Evolutionary conservation across 2,113 vertebrate genomes (phyloP), one percentile per base, ranked within the genome.

Genomic region (Bucco capensis): DNA sequence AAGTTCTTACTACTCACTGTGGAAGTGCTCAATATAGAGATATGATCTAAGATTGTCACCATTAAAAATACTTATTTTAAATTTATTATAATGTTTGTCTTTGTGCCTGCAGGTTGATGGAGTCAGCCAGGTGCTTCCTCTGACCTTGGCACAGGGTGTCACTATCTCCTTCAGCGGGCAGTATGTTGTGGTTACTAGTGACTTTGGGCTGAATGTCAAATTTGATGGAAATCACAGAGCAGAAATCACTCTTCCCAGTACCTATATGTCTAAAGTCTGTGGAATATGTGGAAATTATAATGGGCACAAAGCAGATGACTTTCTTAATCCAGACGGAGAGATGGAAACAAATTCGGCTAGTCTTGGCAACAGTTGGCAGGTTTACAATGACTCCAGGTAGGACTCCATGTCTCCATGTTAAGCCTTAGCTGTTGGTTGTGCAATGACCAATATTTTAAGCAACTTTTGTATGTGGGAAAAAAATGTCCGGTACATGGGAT

Each of bases 291-390:
- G 97, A 76, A 97, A 97, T 74, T 97, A 96, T 58, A 95, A 96
- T 0, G 96, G 93, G 10, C 19, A 76, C 30, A 62, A 90, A 88
- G 28, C 33, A 46, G 97, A 97, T 1, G 96, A 97, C 47, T 97
- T 97, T 70, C 89, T 97, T 58, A 97, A 97, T 64, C 97, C 96
- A 19, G 87, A 90, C 33, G 96, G 97, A 83, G 71, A 80, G 44
- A 91, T 92, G 87, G 97, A 97, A 80, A 19, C 90, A 42, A 79
- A 97, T 31, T 97, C 97, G 0, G 35, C 83, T 50, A 96, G 90
- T 70, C 79, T 97, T 70, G 97, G 97, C 50, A 97, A 96, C 94
- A 97, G 97, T 5, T 97, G 97, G 97, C 96, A 96, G 54, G 94
- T 96, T 60, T 86, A 90, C 73, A 97, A 97, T 27, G 94, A 96